Evolutionary conservation across 2,888 invertebrate species (phyloP).

Genomic region (Eretmocerus hayati): DNA sequence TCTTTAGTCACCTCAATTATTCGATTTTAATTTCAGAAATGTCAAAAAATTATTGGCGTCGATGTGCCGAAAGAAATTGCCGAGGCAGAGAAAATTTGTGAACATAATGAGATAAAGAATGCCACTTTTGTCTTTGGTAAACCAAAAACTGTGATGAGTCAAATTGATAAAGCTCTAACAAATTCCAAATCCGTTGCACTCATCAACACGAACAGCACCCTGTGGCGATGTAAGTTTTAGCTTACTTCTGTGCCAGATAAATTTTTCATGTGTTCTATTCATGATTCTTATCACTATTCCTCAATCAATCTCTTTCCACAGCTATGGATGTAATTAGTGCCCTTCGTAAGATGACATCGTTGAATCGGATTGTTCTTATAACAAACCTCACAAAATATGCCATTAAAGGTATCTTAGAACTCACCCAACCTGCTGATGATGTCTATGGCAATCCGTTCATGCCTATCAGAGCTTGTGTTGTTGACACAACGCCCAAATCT

Average conservation of each 20-base stretch:
- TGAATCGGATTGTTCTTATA: slow-evolving; percentile 40
- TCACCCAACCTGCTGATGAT: slow-evolving; percentile 36
- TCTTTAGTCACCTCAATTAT: not conserved
- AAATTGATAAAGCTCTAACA: slow-evolving; percentile 31
- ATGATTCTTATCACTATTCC: not conserved
- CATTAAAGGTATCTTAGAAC: slow-evolving; percentile 42
- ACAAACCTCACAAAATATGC: slow-evolving; percentile 44
- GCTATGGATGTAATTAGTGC: slow-evolving; percentile 40
- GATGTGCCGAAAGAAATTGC: slow-evolving; percentile 41
- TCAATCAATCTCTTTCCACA: too few species aligned
- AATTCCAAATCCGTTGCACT: slow-evolving; percentile 36
- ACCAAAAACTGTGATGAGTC: slow-evolving; percentile 34
- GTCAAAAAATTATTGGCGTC: slow-evolving; percentile 40
- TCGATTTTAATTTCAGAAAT: slow-evolving; percentile 34
- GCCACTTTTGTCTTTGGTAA: slow-evolving; percentile 41
- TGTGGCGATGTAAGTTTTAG: slow-evolving; percentile 36
- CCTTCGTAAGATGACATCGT: slow-evolving; percentile 35
- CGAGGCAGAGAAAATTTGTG: slow-evolving; percentile 43
- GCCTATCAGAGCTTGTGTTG: slow-evolving; percentile 38
- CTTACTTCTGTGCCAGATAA: not conserved
- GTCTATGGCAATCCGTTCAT: slow-evolving; percentile 39
- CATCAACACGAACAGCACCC: slow-evolving; percentile 39
- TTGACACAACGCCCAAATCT: slow-evolving; percentile 41
- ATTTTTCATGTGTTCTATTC: not conserved
- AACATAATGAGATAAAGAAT: slow-evolving; percentile 41